Evolutionary conservation across 2,888 invertebrate genomes (phyloP), one percentile per base, ranked within the genome.

Genomic region (Coronaproctus castanopsis): DNA sequence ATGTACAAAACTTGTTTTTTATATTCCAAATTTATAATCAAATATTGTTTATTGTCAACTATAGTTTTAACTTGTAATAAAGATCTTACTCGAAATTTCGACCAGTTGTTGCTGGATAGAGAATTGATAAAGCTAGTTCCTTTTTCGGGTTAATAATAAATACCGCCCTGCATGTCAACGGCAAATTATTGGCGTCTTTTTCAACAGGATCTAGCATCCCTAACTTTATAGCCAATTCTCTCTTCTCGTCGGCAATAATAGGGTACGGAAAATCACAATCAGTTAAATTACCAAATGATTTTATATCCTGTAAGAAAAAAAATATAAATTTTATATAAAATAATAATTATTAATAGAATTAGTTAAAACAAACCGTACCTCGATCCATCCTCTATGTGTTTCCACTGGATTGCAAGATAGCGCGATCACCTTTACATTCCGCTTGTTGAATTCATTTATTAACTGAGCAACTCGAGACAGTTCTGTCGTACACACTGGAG

Each of bases 401-500:
- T 80, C 75, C 1, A 87, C 74, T 60, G 78, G 75, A 71, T 91
- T 87, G 65, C 85, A 85, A 0, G 88, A 89, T 67, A 87, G 80
- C 0, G 87, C 88, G 64, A 89, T 72, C 55, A 89, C 73, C 71
- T 88, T 87, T 3, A 81, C 80, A 66, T 80, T 79, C 20, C 87
- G 74, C 66, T 83, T 81, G 24, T 75, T 71, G 67, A 89, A 88
- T 66, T 83, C 77, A 0, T 78, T 77, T 58, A 76, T 72, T 67
- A 86, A 79, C 19, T 83, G 79, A 2, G 83, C 83, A 57, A 85
- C 80, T 54, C 82, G 76, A 2, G 85, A 87, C 65, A 91, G 73
- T 71, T 90, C 90, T 0, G 89, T 90, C 3, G 90, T 91, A 69
- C 90, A 91, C 0, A 90, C 89, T 0, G 90, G 90, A 0, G 90